Base-by-base conservation (phyloP, 1,140 invertebrate genomes). In the Leguminivora glycinivorella region DNA sequence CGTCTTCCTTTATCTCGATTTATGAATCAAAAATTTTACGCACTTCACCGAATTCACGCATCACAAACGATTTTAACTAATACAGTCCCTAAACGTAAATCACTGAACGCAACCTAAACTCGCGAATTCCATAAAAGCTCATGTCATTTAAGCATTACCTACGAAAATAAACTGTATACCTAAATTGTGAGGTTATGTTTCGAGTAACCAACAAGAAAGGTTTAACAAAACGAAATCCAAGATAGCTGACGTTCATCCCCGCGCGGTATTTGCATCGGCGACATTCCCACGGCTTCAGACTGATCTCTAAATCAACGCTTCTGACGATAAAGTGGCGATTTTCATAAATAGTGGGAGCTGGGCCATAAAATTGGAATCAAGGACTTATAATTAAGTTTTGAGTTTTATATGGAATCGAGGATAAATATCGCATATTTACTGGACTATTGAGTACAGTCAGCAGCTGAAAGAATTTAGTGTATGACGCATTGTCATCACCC, bases 291-390 rank as follows among this genome's bases (percentile, higher is more conserved):
- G 40, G 40, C 40, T 12, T 4, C 14, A 43, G 40, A 6, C 40
- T 43, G 40, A 43, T 43, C 40, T n/a, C 40, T 43, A 43, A 43
- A 43, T 43, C n/a, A 43, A 43, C n/a, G n/a, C 40, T 43, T n/a
- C 40, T 43, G 2, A 43, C 40, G 14, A 43, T 43, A 43, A 43
- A 43, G 14, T 34, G 9, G 31, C 31, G 31, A 34, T 34, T 38
- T 38, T 38, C 2, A 38, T 38, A 38, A 38, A 38, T 38, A 38
- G 34, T 38, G 34, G 34, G 34, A 38, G 34, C 34, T 0, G 34
- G 14, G 34, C 34, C 34, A 38, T 38, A 12, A 38, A 38, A 38
- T 38, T 38, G 34, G 34, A 38, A 38, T 38, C 34, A 12, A 38
- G 34, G 34, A 38, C 34, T 38, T 38, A 38, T 38, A 38, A 38